Evolutionary conservation across 2,888 invertebrate genomes (phyloP).

Genomic region (Acronicta psi): DNA sequence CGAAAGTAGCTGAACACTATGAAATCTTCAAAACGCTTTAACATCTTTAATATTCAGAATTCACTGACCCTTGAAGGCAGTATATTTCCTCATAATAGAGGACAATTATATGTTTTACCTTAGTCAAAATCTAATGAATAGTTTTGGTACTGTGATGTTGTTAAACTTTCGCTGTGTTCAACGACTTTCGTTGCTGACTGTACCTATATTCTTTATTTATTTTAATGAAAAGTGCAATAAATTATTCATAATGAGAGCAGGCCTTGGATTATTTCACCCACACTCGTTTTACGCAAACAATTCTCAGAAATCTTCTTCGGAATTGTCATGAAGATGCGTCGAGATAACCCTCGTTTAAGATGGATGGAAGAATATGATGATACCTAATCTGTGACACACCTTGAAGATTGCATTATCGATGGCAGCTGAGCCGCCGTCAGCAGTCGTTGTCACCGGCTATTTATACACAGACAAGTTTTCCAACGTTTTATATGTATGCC

Average conservation of each 20-base stretch:
- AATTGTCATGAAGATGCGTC: constrained; percentile 60
- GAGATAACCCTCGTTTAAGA: constrained; percentile 57
- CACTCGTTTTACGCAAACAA: constrained; percentile 43
- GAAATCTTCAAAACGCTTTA: too few relatives aligned
- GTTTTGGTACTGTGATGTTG: too few relatives aligned
- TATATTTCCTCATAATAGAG: too few relatives aligned
- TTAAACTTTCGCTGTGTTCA: too few relatives aligned
- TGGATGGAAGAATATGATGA: constrained; percentile 59
- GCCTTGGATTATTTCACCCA: constrained; percentile 47
- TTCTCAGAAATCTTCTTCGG: constrained; percentile 57
- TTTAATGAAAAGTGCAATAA: too few relatives aligned
- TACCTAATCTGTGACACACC: constrained; percentile 60
- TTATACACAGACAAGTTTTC: constrained; percentile 66
- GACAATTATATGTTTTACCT: too few relatives aligned
- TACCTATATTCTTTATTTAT: too few relatives aligned
- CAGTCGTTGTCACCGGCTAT: constrained; percentile 62
- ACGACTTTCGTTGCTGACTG: too few relatives aligned
- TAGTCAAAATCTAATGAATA: too few relatives aligned
- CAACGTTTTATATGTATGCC: constrained; percentile 47
- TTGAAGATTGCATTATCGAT: constrained; percentile 65
- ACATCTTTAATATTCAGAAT: too few relatives aligned
- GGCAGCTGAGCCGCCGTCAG: constrained; percentile 57
- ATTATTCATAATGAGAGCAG: constrained; percentile 22
- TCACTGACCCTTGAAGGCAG: too few relatives aligned
- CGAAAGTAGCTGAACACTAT: too few relatives aligned